These are phyloP conservation scores for Boulengeromyrus knoepffleri DNA, from an alignment of 2,113 vertebrate species.

Conservation along the genomic window DNA sequence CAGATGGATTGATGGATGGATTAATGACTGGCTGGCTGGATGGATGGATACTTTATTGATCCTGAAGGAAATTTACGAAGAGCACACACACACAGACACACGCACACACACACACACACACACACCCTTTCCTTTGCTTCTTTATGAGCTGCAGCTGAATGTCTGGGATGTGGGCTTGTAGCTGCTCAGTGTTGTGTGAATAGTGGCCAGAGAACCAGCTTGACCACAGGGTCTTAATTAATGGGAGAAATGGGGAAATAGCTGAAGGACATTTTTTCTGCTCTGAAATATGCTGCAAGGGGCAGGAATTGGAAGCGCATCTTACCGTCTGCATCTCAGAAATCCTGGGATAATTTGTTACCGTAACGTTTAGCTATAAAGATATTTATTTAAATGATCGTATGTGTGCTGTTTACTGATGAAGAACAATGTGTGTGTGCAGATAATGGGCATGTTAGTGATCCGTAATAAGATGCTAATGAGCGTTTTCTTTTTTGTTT, in stretches of 20 bases:
- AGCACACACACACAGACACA: not conserved
- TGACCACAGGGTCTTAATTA: not conserved
- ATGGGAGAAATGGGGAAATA: not conserved
- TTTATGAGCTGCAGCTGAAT: not conserved
- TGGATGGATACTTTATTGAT: not conserved
- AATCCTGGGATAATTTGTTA: not conserved
- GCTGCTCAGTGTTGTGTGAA: not conserved
- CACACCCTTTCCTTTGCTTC: not conserved
- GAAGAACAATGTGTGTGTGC: not conserved
- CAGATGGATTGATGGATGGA: not conserved
- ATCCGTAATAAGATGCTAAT: not conserved
- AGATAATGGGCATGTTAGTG: not conserved
- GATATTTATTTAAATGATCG: not conserved
- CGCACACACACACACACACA: not conserved
- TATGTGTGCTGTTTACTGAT: not conserved
- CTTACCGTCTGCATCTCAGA: not conserved
- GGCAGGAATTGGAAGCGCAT: not conserved
- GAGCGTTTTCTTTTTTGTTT: constrained; percentile 23
- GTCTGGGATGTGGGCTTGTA: not conserved
- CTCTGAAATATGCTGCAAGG: not conserved
- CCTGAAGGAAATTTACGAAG: not conserved
- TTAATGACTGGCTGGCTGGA: not conserved
- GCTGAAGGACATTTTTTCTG: not conserved
- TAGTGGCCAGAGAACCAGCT: not conserved
- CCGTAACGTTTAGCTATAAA: not conserved